Evolutionary conservation across 2,113 vertebrate genomes (phyloP), one percentile per base, ranked within the genome.

Genomic region (Dromiciops gliroides): DNA sequence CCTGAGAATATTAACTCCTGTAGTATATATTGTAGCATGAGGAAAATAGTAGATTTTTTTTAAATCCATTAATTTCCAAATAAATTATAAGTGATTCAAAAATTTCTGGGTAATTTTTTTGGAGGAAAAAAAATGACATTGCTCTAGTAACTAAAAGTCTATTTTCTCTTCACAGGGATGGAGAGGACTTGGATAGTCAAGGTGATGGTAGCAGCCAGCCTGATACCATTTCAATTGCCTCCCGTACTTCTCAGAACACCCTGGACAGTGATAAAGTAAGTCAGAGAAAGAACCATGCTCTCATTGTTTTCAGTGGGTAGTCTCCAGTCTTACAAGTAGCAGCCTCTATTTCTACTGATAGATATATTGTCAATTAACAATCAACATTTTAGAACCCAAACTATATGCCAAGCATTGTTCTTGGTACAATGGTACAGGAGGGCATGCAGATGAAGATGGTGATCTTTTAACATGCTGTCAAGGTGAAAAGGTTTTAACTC

Each of bases 171-270:
- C 96, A 26, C 98, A 99, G 99, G 98, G 99, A 99, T 47, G 99
- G 99, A 52, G 99, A 99, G 95, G 99, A 99, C 96, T 97, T 99
- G 97, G 99, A 99, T 98, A 99, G 99, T 98, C 99, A 99, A 98
- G 99, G 99, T 95, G 99, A 99, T 49, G 99, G 99, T 96, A 99
- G 99, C 98, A 99, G 99, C 98, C 99, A 99, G 95, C 99, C 99
- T 4, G 99, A 99, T 97, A 99, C 99, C 7, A 99, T 99, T 96
- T 99, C 99, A 10, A 99, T 99, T 93, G 99, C 99, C 1, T 99
- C 99, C 16, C 99, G 99, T 97, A 99, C 99, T 0, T 99, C 99
- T 50, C 99, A 99, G 98, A 99, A 99, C 98, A 99, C 99, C 0
- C 98, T 99, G 96, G 99, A 99, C 98, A 99, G 99, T 0, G 99